Evolutionary conservation across 2,888 invertebrate genomes (phyloP).

Genomic region (Cartodere bifasciata): DNA sequence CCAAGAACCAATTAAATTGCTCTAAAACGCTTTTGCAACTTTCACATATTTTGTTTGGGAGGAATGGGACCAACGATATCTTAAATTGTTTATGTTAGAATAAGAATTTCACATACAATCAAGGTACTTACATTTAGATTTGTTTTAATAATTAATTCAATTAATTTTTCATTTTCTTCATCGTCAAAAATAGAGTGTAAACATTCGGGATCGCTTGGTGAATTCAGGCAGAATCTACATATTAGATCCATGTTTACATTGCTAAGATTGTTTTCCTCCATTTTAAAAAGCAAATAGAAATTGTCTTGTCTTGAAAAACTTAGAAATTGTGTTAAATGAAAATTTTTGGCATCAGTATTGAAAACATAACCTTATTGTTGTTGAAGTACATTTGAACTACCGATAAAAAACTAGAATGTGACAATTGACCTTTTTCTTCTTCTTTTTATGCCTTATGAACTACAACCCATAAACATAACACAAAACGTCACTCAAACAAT

Average conservation of each 20-base stretch:
- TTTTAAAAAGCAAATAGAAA: too few relatives aligned
- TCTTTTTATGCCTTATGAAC: too few relatives aligned
- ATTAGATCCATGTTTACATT: conserved; percentile 6
- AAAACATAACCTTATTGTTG: too few relatives aligned
- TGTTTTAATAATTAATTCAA: neutral
- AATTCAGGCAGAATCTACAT: conserved; percentile 7
- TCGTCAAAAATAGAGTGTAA: conserved; percentile 5
- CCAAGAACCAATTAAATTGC: conserved; percentile 5
- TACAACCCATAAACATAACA: too few relatives aligned
- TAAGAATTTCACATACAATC: neutral
- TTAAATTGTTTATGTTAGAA: conserved; percentile 2
- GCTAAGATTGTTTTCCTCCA: conserved; percentile 3
- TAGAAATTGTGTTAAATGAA: too few relatives aligned
- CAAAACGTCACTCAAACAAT: too few relatives aligned
- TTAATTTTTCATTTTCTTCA: neutral
- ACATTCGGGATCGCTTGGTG: conserved; percentile 2
- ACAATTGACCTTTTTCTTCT: too few relatives aligned
- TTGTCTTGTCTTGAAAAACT: too few relatives aligned
- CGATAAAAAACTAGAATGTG: too few relatives aligned
- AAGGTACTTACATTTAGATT: neutral
- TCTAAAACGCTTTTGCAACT: conserved; percentile 4
- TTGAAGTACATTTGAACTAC: too few relatives aligned
- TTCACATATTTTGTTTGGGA: conserved; percentile 5
- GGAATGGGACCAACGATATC: conserved; percentile 1
- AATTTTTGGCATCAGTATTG: too few relatives aligned